Base-by-base conservation (phyloP, 2,888 invertebrate genomes). In the Nemurella pictetii region DNA sequence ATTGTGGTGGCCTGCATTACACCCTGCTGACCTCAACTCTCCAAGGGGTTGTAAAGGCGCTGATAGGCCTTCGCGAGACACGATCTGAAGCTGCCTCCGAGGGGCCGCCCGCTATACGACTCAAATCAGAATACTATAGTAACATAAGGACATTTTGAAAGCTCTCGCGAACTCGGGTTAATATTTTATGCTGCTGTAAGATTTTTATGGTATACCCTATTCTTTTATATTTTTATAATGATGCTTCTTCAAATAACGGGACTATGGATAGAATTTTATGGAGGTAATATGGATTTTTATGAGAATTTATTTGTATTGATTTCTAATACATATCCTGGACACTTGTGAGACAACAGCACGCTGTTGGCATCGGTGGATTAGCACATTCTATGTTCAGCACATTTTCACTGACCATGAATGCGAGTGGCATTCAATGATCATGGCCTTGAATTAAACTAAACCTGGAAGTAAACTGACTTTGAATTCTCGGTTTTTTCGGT, bases 1-100 rank as follows among this genome's bases (percentile, higher is more conserved):
- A 36, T 27, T 28, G 80, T 74, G 84, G 36, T 29, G 80, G 80
- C 75, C 81, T 29, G 85, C 82, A 75, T 82, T 85, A 82, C 85
- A 80, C 85, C 85, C 85, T 85, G 82, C 85, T 85, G 85, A 85
- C 85, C 85, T 85, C 85, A 85, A 85, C 75, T 82, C 85, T 73
- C 82, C 4, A 20, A 75, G 82, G 85, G 28, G 80, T 85, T 83
- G 85, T 85, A 85, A 85, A 32, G 82, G 32, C 85, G 74, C 75
- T 82, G 85, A 85, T 85, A 85, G 84, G 72, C 74, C 27, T 30
- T n/a, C 72, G 84, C 81, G 35, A 81, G 85, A 30, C 85, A 75
- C 75, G 85, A 82, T 26, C 85, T 25, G 85, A 29, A 12, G 77
- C 29, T 29, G 82, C 72, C 82, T 20, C n/a, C 27, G 7, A 27